Base-by-base conservation (phyloP, 1,140 invertebrate species). In the Aplysia californica region DNA sequence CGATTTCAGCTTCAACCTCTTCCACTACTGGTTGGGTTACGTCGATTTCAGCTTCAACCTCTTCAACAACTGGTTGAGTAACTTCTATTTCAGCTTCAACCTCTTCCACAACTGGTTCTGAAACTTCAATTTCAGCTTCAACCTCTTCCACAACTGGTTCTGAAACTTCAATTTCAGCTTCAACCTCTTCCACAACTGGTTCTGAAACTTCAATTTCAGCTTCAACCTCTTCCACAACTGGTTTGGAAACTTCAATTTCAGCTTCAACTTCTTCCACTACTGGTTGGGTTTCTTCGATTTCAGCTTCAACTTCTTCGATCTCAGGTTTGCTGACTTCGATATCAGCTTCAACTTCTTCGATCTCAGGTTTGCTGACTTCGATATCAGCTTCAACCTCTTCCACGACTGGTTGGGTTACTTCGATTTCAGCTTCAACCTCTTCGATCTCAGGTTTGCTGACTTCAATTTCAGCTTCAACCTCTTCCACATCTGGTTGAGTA, bases 351-450 rank as follows among this genome's bases (percentile, higher is more conserved):
- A 41, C 35, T 64, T 41, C 29, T 61, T 61, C 58, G 29, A 29
- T 6, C 58, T 18, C 44, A 10, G 10, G 10, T 50, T 50, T n/a
- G 10, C 6, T 20, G 29, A 61, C 26, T 61, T 61, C 58, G 29
- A 61, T 61, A 6, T 61, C 58, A 23, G 29, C 10, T 26, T 61
- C 58, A 18, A 61, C 58, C 6, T 18, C 58, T n/a, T 50, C 44
- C 44, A 50, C 44, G n/a, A 50, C n/a, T 15, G 15, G 15, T 50
- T 50, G 15, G 15, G 15, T 15, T n/a, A n/a, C n/a, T n/a, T n/a
- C n/a, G n/a, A n/a, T n/a, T n/a, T n/a, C n/a, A n/a, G n/a, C n/a
- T 68, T 77, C 74, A 64, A 41, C 35, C 55, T 41, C 29, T 61
- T 61, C 58, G 29, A 29, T 6, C 58, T 18, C 44, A 10, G 10